Conservation (phyloP, 2,113 vertebrate species). For the Neodon shergylaensis region DNA sequence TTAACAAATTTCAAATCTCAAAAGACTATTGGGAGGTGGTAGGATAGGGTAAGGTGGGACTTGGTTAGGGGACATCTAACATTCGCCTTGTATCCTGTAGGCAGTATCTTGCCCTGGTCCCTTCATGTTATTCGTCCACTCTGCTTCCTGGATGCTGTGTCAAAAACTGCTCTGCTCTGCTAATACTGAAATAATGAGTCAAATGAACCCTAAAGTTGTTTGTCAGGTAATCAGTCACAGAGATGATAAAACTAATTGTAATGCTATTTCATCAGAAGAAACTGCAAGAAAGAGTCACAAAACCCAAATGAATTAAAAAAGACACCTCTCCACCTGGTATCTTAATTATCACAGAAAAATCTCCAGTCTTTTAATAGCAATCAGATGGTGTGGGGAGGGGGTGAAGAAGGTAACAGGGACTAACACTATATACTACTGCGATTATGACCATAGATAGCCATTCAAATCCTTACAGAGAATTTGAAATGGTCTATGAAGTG, state of each 20-base stretch:
- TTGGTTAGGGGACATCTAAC: not conserved
- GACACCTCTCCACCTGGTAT: not conserved
- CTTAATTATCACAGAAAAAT: not conserved
- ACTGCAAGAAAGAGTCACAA: not conserved
- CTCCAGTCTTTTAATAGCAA: slow-evolving; percentile 26
- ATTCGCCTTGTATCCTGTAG: not conserved
- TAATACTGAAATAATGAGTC: not conserved
- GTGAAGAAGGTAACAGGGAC: not conserved
- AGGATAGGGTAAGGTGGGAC: not conserved
- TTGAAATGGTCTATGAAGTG: slow-evolving; percentile 23
- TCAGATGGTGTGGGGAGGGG: not conserved
- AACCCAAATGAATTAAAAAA: not conserved
- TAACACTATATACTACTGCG: not conserved
- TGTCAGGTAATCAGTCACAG: not conserved
- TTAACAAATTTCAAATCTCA: not conserved
- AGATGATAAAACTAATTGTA: not conserved
- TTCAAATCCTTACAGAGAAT: not conserved
- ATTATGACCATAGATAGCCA: not conserved
- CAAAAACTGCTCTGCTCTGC: not conserved
- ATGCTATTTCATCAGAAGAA: not conserved
- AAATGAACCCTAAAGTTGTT: not conserved
- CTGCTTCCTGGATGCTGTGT: not conserved
- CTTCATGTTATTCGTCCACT: not conserved
- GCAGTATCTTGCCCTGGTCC: not conserved
- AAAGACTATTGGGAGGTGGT: not conserved